Evolutionary conservation across 2,113 vertebrate genomes (phyloP).

Genomic region (Lota lota): DNA sequence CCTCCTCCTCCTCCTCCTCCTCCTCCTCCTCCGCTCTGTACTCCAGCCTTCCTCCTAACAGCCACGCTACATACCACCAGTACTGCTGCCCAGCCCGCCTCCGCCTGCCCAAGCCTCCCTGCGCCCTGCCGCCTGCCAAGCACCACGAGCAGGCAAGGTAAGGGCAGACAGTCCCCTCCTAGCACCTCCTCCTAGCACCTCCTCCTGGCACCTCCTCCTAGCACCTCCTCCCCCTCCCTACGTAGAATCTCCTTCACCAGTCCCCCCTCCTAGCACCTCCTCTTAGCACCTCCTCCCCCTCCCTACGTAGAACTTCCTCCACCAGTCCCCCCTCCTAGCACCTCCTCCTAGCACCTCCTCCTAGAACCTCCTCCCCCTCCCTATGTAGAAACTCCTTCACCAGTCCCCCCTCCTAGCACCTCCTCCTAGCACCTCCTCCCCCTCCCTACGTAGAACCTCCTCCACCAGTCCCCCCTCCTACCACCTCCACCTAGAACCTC

Average conservation of each 20-base stretch:
- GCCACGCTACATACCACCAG: conserved; percentile 89
- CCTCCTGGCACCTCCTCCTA: conserved; percentile 32
- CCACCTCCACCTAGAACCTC: not conserved
- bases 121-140: conserved; percentile 77
- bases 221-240: conserved; percentile 17
- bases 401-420: conserved; percentile 23
- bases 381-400: conserved; percentile 24
- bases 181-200: conserved; percentile 45
- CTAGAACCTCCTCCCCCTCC: conserved; percentile 24
- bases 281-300: conserved; percentile 1
- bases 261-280: conserved; percentile 23
- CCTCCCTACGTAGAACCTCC: too few species aligned
- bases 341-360: conserved; percentile 43
- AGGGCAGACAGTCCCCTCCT: conserved; percentile 68
- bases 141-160: conserved; percentile 85
- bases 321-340: conserved; percentile 13
- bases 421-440: conserved; percentile 7
- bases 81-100: conserved; percentile 88
- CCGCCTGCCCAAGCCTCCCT: conserved; percentile 84
- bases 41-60: conserved; percentile 72
- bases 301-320: not conserved
- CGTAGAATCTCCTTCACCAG: not conserved
- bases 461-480: too few species aligned
- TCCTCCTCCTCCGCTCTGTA: conserved; percentile 65
- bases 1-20: conserved; percentile 67